These are phyloP conservation scores for Megalops cyprinoides DNA, from an alignment of 2,797 vertebrate species.

Conservation along the genomic window DNA sequence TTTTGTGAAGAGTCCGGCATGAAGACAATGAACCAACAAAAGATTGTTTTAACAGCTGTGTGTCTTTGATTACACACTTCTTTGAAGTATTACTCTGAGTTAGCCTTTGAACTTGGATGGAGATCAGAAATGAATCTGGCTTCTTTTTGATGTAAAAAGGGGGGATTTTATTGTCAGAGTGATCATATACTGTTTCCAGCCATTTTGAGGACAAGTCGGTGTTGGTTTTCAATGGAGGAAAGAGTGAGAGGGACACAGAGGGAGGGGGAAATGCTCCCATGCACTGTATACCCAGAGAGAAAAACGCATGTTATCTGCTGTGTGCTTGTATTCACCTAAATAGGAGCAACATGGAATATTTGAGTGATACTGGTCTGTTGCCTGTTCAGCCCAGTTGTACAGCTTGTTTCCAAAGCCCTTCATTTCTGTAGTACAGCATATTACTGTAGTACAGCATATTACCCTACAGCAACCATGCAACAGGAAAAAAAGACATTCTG, in stretches of 20 bases:
- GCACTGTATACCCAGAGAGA: constrained; percentile 39
- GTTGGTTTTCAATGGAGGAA: constrained; percentile 72
- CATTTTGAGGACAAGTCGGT: constrained; percentile 81
- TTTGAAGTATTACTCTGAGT: constrained; percentile 99
- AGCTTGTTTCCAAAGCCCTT: neutral
- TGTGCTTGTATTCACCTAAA: constrained; percentile 20
- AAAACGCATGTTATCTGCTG: constrained; percentile 50
- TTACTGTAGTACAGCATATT: neutral
- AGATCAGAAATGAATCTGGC: constrained; percentile 97
- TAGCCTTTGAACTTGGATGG: constrained; percentile 98
- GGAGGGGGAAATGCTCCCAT: constrained; percentile 42
- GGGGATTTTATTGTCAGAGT: constrained; percentile 96
- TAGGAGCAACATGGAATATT: constrained; percentile 39
- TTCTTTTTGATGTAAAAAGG: constrained; percentile 95
- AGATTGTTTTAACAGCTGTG: constrained; percentile 99
- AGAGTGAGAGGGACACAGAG: constrained; percentile 38
- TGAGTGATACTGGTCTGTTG: constrained; percentile 38
- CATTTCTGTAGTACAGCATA: neutral
- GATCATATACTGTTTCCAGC: constrained; percentile 88
- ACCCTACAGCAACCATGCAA: neutral
- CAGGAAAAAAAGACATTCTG: constrained; percentile 36
- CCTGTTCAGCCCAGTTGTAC: neutral
- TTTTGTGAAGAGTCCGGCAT: constrained; percentile 90
- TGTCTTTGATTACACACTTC: constrained; percentile 97
- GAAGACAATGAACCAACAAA: constrained; percentile 99